Evolutionary conservation across 2,797 vertebrate genomes (phyloP).

Genomic region (Clarias platycephalus): DNA sequence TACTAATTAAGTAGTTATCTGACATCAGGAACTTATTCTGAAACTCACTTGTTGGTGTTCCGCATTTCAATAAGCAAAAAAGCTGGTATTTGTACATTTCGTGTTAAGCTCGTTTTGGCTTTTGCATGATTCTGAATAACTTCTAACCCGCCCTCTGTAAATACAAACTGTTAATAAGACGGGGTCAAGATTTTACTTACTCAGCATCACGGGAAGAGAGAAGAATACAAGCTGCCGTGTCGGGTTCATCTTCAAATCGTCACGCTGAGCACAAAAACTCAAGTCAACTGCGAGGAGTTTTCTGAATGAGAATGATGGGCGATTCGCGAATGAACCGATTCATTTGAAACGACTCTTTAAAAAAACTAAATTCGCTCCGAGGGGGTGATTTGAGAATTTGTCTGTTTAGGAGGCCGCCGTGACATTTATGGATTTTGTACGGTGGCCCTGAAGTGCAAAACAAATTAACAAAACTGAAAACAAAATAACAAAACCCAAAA

Average conservation of each 20-base stretch:
- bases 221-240: neutral
- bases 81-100: neutral
- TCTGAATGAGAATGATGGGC: neutral
- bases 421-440: neutral
- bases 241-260: neutral
- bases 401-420: neutral
- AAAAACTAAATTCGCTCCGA: too few species aligned
- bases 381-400: neutral
- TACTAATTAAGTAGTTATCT: neutral
- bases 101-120: neutral
- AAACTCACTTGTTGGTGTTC: neutral
- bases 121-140: neutral
- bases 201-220: neutral
- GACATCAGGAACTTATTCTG: neutral
- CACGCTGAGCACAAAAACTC: neutral
- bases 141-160: neutral
- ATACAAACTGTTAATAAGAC: neutral
- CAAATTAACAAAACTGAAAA: too few species aligned
- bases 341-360: conserved; percentile 4
- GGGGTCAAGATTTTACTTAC: neutral
- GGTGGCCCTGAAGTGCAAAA: too few species aligned
- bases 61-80: neutral
- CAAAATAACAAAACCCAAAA: too few species aligned
- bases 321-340: conserved; percentile 3
- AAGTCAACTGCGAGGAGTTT: neutral